Evolutionary conservation across 2,797 vertebrate species (phyloP), one percentile per base, ranked within the genome.

Genomic region (Silurus lanzhouensis): DNA sequence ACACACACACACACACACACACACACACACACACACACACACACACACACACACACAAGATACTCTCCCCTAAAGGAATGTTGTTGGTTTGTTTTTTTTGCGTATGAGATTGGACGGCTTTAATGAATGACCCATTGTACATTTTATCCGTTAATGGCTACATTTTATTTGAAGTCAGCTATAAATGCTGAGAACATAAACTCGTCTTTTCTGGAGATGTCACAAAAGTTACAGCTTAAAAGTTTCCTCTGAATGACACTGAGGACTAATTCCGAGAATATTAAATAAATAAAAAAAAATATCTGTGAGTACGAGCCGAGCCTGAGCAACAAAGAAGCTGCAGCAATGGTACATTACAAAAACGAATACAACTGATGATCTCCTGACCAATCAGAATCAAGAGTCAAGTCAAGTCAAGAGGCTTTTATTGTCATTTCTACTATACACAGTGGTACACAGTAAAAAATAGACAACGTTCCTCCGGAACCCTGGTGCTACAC

Each of bases 1-100:
- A 72, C 70, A 52, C 85, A 77, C 81, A 76, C 46, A 83, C 38
- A 82, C 61, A 76, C 38, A 74, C 17, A 27, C 27, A 27, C 27
- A 27, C 27, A 27, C 27, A 27, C 27, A 27, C 27, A 48, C 31
- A 14, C 81, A 76, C 46, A 83, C 38, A 82, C 61, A 76, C 38
- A 74, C 17, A 27, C 27, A 27, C 27, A 27, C 27, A 27, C 27
- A 27, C 27, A 27, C 27, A 48, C 31, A 14, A 38, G 75, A 2
- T 78, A 78, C 76, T 64, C 27, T 74, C 68, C 52, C 25, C 10
- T 20, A 9, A 19, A 66, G 60, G 57, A 10, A 22, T 81, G 31
- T 81, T n/a, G 63, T 52, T 44, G 31, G 31, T 52, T 52, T 52
- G 48, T 52, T 52, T 52, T 48, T 9, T 9, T 48, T 9, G 6